Percentiles rank a stretch among this genome's conserved stretches.
These are phyloP conservation scores for Zaprionus ornatus DNA, from an alignment of 1,140 invertebrate species.

Conservation along the genomic window DNA sequence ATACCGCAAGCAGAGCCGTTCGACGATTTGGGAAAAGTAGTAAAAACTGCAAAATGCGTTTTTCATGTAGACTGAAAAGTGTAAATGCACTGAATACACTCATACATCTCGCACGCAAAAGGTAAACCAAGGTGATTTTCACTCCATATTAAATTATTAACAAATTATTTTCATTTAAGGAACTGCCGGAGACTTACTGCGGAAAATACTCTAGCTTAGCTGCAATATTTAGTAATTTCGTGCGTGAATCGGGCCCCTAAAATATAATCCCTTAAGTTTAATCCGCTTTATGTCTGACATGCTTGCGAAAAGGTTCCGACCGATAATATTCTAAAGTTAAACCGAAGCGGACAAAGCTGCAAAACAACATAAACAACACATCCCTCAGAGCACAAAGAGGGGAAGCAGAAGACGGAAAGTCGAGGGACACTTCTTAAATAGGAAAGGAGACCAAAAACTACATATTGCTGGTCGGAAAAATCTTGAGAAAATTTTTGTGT, in stretches of 20 bases:
- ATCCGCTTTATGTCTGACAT: slow-evolving; percentile 42
- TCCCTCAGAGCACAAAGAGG: background rate
- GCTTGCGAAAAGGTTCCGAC: slow-evolving; percentile 38
- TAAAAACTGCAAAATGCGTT: background rate
- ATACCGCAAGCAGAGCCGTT: background rate
- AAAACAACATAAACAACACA: slow-evolving; percentile 36
- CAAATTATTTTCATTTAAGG: background rate
- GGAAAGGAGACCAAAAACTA: slow-evolving; percentile 1
- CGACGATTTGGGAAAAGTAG: background rate
- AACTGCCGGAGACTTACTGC: background rate
- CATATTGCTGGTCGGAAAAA: slow-evolving; percentile 33
- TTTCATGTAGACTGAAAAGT: slow-evolving; percentile 6
- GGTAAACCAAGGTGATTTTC: background rate
- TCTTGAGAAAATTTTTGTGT: slow-evolving; percentile 51
- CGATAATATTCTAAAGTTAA: slow-evolving; percentile 55
- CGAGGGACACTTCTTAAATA: background rate
- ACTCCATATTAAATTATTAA: background rate
- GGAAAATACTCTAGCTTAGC: background rate
- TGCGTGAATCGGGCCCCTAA: slow-evolving; percentile 16
- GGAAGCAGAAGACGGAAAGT: background rate
- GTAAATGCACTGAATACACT: background rate
- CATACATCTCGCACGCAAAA: background rate
- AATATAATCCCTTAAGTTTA: slow-evolving; percentile 44
- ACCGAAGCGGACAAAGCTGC: slow-evolving; percentile 43
- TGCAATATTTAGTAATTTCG: slow-evolving; percentile 27